phyloP scores from a whole-genome alignment of 2,888 invertebrate genomes.

The Apotomis capreana region DNA sequence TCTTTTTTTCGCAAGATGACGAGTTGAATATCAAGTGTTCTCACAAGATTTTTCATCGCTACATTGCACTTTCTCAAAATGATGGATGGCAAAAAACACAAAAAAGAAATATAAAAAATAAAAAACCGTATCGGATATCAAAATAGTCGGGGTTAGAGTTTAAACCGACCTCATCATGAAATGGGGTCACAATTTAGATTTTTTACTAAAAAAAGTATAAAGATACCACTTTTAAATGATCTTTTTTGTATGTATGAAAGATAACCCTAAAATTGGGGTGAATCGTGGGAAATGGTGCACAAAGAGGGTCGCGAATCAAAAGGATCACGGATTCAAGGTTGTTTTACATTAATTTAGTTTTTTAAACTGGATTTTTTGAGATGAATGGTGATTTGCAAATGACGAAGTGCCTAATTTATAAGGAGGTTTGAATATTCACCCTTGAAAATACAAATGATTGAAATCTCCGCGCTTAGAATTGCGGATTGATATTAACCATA shows the following conservation, averaged over 20 bases:
- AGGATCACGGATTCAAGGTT: constrained; percentile 58
- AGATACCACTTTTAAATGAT: constrained; percentile 75
- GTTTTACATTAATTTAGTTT: constrained; percentile 65
- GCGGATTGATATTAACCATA: background rate
- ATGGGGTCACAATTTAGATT: constrained; percentile 72
- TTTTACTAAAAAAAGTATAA: constrained; percentile 61
- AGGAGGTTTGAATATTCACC: constrained; percentile 26
- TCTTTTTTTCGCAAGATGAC: constrained; percentile 9
- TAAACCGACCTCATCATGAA: constrained; percentile 76
- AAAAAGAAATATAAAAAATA: constrained; percentile 49
- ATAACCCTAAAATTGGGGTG: constrained; percentile 80
- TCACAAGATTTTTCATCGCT: constrained; percentile 58
- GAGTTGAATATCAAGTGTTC: constrained; percentile 48
- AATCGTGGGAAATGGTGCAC: constrained; percentile 69
- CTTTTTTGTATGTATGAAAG: constrained; percentile 68
- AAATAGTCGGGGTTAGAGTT: constrained; percentile 68
- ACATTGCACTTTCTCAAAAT: constrained; percentile 41
- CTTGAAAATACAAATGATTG: background rate
- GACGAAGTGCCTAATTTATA: constrained; percentile 16
- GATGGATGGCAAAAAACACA: constrained; percentile 43
- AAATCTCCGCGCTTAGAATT: constrained; percentile 5
- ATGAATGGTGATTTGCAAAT: constrained; percentile 37
- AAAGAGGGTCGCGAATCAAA: constrained; percentile 60
- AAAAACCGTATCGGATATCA: constrained; percentile 75
- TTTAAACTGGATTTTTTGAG: constrained; percentile 46